Evolutionary conservation across 1,140 invertebrate genomes (phyloP).

Genomic region (Aphis gossypii): DNA sequence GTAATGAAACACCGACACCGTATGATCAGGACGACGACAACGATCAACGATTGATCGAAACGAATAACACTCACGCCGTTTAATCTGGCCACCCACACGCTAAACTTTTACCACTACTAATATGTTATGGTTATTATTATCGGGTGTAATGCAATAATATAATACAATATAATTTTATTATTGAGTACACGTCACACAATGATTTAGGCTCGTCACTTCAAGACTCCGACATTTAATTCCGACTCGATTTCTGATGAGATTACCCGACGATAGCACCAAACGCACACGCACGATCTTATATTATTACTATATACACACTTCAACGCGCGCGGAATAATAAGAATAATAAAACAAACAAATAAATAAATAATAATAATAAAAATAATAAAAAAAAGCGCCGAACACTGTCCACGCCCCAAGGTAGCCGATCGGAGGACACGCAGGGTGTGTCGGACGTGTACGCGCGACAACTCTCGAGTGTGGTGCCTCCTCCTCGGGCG

Average conservation of each 20-base stretch:
- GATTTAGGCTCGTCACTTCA: neutral
- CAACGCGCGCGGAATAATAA: neutral
- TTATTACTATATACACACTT: neutral
- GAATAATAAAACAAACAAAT: conserved; percentile 21
- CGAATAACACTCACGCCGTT: neutral
- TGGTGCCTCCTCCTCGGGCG: conserved; percentile 42
- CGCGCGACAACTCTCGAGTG: conserved; percentile 57
- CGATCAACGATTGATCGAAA: neutral
- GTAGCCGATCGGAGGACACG: conserved; percentile 43
- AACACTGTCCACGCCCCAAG: conserved; percentile 56
- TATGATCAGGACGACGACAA: neutral
- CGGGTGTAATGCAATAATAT: neutral
- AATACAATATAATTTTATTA: neutral
- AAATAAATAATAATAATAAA: conserved; percentile 17
- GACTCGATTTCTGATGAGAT: neutral
- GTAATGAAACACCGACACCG: conserved; percentile 49
- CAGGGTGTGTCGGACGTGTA: conserved; percentile 57
- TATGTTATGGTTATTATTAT: neutral
- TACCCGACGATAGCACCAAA: neutral
- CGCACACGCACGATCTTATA: neutral
- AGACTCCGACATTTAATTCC: neutral
- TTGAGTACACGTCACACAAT: neutral
- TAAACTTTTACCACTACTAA: neutral
- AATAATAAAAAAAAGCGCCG: neutral
- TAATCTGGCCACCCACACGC: neutral